phyloP scores from a whole-genome alignment of 2,113 vertebrate genomes.

The Salvator merianae region DNA sequence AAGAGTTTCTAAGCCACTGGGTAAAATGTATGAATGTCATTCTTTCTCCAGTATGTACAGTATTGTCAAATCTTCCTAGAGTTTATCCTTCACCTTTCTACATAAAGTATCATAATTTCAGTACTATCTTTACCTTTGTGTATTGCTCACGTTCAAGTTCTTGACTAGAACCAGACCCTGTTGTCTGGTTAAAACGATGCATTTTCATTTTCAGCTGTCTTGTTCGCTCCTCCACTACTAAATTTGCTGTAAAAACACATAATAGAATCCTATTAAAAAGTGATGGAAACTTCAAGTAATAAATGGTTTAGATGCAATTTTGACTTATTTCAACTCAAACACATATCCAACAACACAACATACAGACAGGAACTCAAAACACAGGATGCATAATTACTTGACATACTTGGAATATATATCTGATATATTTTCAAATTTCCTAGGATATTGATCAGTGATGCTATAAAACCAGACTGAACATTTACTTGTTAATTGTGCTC shows the following conservation, averaged over 20 bases:
- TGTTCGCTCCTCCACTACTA: slow-evolving; percentile 90
- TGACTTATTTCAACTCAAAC: slow-evolving; percentile 50
- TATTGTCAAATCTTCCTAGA: background rate
- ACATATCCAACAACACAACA: slow-evolving; percentile 61
- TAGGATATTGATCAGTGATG: slow-evolving; percentile 43
- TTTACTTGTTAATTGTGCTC: slow-evolving; percentile 19
- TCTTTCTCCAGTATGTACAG: background rate
- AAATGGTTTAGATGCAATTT: slow-evolving; percentile 61
- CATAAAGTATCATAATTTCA: slow-evolving; percentile 50
- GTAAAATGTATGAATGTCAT: background rate
- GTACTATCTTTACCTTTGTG: slow-evolving; percentile 80
- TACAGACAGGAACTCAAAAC: slow-evolving; percentile 64
- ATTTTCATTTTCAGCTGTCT: slow-evolving; percentile 93
- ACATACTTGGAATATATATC: slow-evolving; percentile 11
- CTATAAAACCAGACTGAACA: slow-evolving; percentile 54
- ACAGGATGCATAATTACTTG: slow-evolving; percentile 47
- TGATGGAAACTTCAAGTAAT: slow-evolving; percentile 27
- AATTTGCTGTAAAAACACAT: slow-evolving; percentile 85
- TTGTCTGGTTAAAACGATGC: slow-evolving; percentile 89
- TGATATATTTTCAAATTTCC: slow-evolving; percentile 42
- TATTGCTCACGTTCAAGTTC: slow-evolving; percentile 90
- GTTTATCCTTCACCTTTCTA: slow-evolving; percentile 43
- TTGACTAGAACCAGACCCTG: slow-evolving; percentile 92
- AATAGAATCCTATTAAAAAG: slow-evolving; percentile 77
- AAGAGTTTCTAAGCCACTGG: slow-evolving; percentile 26